Conservation (phyloP, 2,797 vertebrate species). For the Neomorphus geoffroyi region DNA sequence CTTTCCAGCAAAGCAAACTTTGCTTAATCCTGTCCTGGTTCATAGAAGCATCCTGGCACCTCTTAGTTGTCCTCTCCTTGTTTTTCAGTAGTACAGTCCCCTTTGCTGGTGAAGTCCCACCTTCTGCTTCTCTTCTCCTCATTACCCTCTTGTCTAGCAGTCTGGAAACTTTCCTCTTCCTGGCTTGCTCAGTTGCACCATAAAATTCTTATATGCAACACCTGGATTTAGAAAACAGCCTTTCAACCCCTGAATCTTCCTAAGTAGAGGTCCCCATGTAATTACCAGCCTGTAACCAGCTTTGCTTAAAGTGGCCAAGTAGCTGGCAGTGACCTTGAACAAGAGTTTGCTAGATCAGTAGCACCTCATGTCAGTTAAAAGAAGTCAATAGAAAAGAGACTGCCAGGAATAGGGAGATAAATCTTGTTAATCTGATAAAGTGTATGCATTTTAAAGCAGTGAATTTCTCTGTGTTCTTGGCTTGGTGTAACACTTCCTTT, state of each 20-base stretch:
- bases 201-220: neutral
- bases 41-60: neutral
- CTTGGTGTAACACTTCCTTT: neutral
- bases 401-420: neutral
- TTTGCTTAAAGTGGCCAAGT: neutral
- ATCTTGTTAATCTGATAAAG: neutral
- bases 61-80: neutral
- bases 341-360: neutral
- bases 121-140: neutral
- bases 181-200: neutral
- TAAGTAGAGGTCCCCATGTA: neutral
- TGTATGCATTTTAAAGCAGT: neutral
- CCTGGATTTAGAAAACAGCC: neutral
- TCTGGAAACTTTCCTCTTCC: neutral
- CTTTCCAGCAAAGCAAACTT: neutral
- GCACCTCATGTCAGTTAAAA: neutral
- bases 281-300: neutral
- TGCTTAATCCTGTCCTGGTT: neutral
- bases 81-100: neutral
- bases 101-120: neutral
- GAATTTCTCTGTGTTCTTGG: neutral
- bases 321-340: neutral
- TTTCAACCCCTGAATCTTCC: neutral
- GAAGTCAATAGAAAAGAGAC: neutral
- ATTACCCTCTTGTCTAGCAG: fast-evolving